phyloP scores from a whole-genome alignment of 2,888 invertebrate genomes.

The Lasiommata megera region DNA sequence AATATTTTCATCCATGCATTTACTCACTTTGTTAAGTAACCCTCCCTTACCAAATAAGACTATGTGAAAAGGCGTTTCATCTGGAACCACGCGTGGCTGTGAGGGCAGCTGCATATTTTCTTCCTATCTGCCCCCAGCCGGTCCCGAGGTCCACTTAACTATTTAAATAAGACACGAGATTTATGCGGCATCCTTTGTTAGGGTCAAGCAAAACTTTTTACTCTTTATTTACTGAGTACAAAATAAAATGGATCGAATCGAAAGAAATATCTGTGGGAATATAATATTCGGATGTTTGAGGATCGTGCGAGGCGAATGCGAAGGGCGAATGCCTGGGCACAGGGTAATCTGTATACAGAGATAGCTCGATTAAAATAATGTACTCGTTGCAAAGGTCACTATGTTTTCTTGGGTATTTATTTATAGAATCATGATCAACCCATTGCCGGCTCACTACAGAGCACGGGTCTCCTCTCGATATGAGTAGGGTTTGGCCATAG shows the following conservation, averaged over 20 bases:
- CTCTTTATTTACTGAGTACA: slow-evolving; percentile 26
- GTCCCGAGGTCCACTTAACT: neutral
- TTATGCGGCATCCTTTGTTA: neutral
- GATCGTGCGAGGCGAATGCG: slow-evolving; percentile 33
- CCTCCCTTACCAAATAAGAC: too few species aligned
- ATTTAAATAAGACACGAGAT: slow-evolving; percentile 3
- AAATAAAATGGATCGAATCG: slow-evolving; percentile 27
- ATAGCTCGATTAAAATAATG: neutral
- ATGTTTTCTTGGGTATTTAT: too few species aligned
- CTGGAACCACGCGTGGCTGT: too few species aligned
- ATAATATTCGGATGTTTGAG: slow-evolving; percentile 35
- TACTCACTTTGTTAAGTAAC: too few species aligned
- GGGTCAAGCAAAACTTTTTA: slow-evolving; percentile 26
- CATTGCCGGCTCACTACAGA: too few species aligned
- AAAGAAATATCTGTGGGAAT: slow-evolving; percentile 34
- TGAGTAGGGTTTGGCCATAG: too few species aligned
- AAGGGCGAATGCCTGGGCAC: slow-evolving; percentile 21
- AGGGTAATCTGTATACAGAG: slow-evolving; percentile 16
- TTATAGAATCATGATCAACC: too few species aligned
- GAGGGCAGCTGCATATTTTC: too few species aligned
- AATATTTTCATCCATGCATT: too few species aligned
- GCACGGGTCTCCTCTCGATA: too few species aligned
- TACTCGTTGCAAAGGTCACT: neutral
- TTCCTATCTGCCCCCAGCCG: too few species aligned
- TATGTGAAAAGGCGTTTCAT: too few species aligned